These are phyloP conservation scores for Acanthopleura granulata DNA, from an alignment of 2,888 invertebrate species.

Conservation along the genomic window DNA sequence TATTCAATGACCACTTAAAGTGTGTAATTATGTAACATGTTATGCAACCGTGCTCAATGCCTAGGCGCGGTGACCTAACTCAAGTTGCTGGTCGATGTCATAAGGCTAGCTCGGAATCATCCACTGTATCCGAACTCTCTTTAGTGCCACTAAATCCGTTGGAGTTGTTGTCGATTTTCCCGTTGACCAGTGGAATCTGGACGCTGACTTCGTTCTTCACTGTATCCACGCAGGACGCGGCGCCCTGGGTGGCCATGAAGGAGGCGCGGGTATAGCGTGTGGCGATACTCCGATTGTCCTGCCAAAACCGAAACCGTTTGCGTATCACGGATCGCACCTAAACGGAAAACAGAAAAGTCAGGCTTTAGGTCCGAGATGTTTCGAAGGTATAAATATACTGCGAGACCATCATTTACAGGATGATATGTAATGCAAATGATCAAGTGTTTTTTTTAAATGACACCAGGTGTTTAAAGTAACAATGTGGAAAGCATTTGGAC, in stretches of 20 bases:
- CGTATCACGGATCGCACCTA: slow-evolving; percentile 28
- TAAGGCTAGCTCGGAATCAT: neutral
- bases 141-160: neutral
- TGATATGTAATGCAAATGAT: too few species aligned
- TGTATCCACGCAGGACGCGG: neutral
- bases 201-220: neutral
- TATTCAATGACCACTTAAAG: too few species aligned
- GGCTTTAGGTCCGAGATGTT: too few species aligned
- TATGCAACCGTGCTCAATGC: too few species aligned
- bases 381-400: too few species aligned
- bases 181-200: slow-evolving; percentile 12
- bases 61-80: too few species aligned
- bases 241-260: slow-evolving; percentile 21
- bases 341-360: neutral
- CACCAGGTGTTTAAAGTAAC: too few species aligned
- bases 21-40: too few species aligned
- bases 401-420: too few species aligned
- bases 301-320: slow-evolving; percentile 25
- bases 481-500: too few species aligned
- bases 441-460: too few species aligned
- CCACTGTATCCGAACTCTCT: neutral
- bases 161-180: slow-evolving; percentile 2
- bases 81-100: neutral
- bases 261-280: slow-evolving; percentile 31
- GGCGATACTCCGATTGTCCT: slow-evolving; percentile 27